Conservation (phyloP, 2,113 vertebrate species). For the Alethe diademata region DNA sequence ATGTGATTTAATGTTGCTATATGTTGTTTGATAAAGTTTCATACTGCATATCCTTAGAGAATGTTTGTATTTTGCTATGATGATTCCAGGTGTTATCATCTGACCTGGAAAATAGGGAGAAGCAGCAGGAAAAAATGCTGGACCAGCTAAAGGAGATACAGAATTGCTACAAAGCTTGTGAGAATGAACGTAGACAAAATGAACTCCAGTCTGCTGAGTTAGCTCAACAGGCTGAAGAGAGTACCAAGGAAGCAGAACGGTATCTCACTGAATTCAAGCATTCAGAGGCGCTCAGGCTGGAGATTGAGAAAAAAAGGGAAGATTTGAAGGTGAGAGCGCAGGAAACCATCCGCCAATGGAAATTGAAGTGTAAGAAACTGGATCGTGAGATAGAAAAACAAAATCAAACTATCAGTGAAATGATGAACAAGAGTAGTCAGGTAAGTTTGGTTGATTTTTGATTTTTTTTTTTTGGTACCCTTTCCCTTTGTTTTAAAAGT, state of each 20-base stretch:
- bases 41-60: neutral
- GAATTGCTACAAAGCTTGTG: constrained; percentile 76
- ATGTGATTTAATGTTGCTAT: neutral
- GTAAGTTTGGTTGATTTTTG: constrained; percentile 45
- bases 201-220: constrained; percentile 72
- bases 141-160: constrained; percentile 87
- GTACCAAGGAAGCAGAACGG: constrained; percentile 71
- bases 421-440: constrained; percentile 77
- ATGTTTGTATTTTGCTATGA: neutral
- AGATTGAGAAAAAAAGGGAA: constrained; percentile 81
- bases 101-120: constrained; percentile 83
- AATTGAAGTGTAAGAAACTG: constrained; percentile 83
- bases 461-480: neutral
- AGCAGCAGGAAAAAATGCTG: constrained; percentile 86
- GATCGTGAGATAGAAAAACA: constrained; percentile 82
- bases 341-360: constrained; percentile 88
- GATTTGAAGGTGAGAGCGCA: constrained; percentile 88
- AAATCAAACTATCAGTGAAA: constrained; percentile 56
- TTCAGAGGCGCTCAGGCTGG: constrained; percentile 78
- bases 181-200: constrained; percentile 63
- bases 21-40: neutral
- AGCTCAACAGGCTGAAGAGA: constrained; percentile 74
- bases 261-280: constrained; percentile 74
- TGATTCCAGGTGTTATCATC: constrained; percentile 70
- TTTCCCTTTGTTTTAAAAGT: neutral